Base-by-base conservation (phyloP, 92 coral and sea anemone species). In the Ricordea florida region DNA sequence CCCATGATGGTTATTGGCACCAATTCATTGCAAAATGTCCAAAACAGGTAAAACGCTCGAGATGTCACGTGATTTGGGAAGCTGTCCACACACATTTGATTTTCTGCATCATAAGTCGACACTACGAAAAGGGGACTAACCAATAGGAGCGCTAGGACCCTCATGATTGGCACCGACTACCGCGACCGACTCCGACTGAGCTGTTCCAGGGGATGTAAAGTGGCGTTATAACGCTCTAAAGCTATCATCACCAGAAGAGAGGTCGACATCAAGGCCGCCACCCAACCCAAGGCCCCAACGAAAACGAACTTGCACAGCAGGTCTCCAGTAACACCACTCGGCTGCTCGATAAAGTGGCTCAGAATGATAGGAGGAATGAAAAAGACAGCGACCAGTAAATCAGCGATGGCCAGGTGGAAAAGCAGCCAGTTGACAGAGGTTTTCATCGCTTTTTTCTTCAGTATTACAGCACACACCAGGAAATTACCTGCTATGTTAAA, bases 351-450 rank as follows among this genome's bases (percentile, higher is more conserved):
- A 6, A 53, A 53, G 36, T 27, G 21, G 37, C 61, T 53, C 61
- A 53, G 61, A 53, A 53, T 28, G 61, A 10, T 11, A 28, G 61
- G 37, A 13, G 61, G 55, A 20, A 47, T 53, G 61, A 53, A 53
- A 10, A 53, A 28, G 2, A 53, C 38, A 25, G 37, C 61, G 3
- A 53, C 61, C 34, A 53, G 61, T 53, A 28, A 26, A 28, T 53
- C 61, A n/a, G 61, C 61, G 36, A 53, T 53, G 61, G 61, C 61
- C 37, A 53, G 9, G 22, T 53, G 36, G 8, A 53, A 53, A 26
- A 53, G 36, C 26, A 27, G 61, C 61, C 61, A 27, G 61, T 53
- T 53, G 61, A 53, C 7, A 3, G 61, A 53, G 61, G 61, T 53
- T 53, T 28, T 53, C 37, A 53, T 28, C 2, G 22, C 61, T 53